Evolutionary conservation across 2,888 invertebrate genomes (phyloP).

Genomic region (Cabera pusaria): DNA sequence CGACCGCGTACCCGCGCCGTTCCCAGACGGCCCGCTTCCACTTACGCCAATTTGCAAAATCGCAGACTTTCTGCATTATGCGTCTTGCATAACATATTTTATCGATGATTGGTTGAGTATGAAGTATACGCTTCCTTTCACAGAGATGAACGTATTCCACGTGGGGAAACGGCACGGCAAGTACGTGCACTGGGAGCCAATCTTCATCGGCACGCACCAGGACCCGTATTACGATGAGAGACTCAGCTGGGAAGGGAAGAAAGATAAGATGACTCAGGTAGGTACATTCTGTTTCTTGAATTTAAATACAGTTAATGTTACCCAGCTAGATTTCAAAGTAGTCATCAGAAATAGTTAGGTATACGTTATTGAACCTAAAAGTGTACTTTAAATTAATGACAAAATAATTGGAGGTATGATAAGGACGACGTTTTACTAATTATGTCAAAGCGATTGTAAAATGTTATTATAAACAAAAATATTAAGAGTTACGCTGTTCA

Average conservation of each 20-base stretch:
- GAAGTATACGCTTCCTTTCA: slow-evolving; percentile 32
- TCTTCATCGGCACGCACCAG: slow-evolving; percentile 94
- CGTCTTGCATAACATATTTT: slow-evolving; percentile 26
- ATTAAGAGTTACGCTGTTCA: too few relatives aligned
- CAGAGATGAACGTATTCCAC: slow-evolving; percentile 90
- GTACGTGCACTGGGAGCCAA: slow-evolving; percentile 95
- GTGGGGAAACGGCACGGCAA: slow-evolving; percentile 91
- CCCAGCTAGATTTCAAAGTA: too few relatives aligned
- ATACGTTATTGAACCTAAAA: too few relatives aligned
- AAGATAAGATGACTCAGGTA: slow-evolving; percentile 98
- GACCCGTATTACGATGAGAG: slow-evolving; percentile 96
- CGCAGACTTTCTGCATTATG: slow-evolving; percentile 41
- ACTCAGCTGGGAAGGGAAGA: slow-evolving; percentile 96
- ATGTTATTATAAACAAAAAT: too few relatives aligned
- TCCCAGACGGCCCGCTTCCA: slow-evolving; percentile 55
- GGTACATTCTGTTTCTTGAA: too few relatives aligned
- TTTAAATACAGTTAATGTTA: too few relatives aligned
- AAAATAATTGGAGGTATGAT: too few relatives aligned
- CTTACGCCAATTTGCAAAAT: slow-evolving; percentile 70
- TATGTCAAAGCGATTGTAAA: too few relatives aligned
- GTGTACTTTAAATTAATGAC: too few relatives aligned
- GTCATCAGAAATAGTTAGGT: too few relatives aligned
- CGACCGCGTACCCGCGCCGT: slow-evolving; percentile 56
- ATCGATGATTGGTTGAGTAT: slow-evolving; percentile 7
- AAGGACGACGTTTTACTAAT: too few relatives aligned